phyloP scores from a whole-genome alignment of 1,140 invertebrate genomes.

The Drosophila lini region DNA sequence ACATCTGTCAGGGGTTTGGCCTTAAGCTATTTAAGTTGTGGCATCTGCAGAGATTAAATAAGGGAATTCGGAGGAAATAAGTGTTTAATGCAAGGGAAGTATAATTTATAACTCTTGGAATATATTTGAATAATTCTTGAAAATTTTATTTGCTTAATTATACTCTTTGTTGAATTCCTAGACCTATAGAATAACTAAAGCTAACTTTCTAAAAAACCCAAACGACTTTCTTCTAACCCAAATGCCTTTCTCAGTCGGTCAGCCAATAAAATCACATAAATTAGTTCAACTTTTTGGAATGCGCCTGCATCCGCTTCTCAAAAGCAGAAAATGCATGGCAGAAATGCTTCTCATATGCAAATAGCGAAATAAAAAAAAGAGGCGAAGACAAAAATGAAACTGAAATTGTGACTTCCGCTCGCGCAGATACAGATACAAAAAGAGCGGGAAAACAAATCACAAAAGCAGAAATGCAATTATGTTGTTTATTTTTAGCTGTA shows the following conservation, averaged over 20 bases:
- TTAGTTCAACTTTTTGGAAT: slow-evolving; percentile 59
- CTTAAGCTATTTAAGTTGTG: slow-evolving; percentile 22
- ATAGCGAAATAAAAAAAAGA: slow-evolving; percentile 33
- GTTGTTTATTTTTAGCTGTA: slow-evolving; percentile 68
- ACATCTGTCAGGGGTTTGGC: slow-evolving; percentile 23
- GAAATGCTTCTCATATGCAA: slow-evolving; percentile 32
- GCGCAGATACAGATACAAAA: slow-evolving; percentile 15
- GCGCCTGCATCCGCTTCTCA: slow-evolving; percentile 53
- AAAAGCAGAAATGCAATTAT: slow-evolving; percentile 62
- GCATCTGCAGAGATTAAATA: slow-evolving; percentile 22
- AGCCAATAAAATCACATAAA: slow-evolving; percentile 56
- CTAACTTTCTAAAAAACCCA: slow-evolving; percentile 23
- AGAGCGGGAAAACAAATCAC: slow-evolving; percentile 33
- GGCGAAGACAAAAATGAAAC: slow-evolving; percentile 51
- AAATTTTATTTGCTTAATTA: too few species aligned
- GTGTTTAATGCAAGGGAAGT: neutral
- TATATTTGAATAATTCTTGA: neutral
- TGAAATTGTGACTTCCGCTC: slow-evolving; percentile 71
- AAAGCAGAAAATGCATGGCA: slow-evolving; percentile 30
- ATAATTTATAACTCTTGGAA: neutral
- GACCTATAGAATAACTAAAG: slow-evolving; percentile 14
- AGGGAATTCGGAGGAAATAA: neutral
- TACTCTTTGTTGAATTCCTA: slow-evolving; percentile 1
- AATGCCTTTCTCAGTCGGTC: slow-evolving; percentile 14
- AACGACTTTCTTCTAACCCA: slow-evolving; percentile 51